Evolutionary conservation across 2,113 vertebrate species (phyloP).

Genomic region (Eidolon helvum): DNA sequence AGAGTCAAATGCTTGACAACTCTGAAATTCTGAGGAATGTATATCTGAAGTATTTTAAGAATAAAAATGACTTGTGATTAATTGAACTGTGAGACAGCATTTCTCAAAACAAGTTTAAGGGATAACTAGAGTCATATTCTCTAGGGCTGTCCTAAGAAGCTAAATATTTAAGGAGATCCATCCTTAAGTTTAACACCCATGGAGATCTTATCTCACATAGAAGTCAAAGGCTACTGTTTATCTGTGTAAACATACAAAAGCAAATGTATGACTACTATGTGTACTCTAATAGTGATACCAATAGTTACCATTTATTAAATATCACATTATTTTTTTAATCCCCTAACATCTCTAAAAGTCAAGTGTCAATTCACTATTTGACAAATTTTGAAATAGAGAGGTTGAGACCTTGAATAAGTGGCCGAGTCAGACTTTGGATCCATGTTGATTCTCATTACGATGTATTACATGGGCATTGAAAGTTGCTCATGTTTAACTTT

Average conservation of each 20-base stretch:
- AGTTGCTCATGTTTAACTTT: background rate
- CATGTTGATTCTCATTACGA: background rate
- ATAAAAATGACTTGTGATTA: background rate
- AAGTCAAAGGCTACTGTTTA: background rate
- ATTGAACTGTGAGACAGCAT: background rate
- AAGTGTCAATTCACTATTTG: background rate
- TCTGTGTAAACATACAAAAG: background rate
- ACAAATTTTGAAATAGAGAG: background rate
- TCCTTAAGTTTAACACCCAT: no score
- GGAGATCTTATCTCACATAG: background rate
- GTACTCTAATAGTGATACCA: background rate
- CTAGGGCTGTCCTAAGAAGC: background rate
- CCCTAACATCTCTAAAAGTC: background rate
- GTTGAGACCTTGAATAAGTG: background rate
- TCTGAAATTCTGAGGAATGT: background rate
- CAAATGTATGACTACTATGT: background rate
- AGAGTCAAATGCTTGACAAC: background rate
- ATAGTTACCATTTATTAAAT: background rate
- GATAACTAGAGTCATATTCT: background rate
- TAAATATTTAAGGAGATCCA: background rate
- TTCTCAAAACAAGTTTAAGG: conserved; percentile 5
- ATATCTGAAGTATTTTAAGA: background rate
- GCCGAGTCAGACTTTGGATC: background rate
- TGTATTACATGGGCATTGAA: background rate
- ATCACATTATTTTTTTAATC: conserved; percentile 6